Base-by-base conservation (phyloP, 2,113 vertebrate genomes). In the Marmota flaviventris region DNA sequence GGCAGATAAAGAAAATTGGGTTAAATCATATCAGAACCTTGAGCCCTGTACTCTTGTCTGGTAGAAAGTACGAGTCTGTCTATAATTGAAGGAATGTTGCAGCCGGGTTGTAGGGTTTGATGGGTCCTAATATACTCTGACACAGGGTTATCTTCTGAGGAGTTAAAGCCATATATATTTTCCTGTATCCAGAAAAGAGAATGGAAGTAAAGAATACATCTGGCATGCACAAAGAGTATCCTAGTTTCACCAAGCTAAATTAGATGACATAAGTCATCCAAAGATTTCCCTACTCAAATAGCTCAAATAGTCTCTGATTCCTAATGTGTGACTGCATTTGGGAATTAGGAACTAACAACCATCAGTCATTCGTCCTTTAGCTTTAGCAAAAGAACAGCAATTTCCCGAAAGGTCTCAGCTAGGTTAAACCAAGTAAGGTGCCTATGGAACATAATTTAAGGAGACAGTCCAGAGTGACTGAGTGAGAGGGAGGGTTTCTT, bases 1-100 rank as follows among this genome's bases (percentile, higher is more conserved):
- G 77, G 70, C 39, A 86, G 42, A 75, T 85, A 94, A 97, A 81
- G 79, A 56, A 94, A 97, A 78, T 61, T 85, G 73, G 90, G 78
- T 88, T 42, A 81, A 91, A 67, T 82, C 24, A 42, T 20, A 88
- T 65, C 42, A 77, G 69, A 96, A 67, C 11, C n/a, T 72, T 85
- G 70, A 89, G 58, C 45, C 63, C 16, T 91, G 5, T 77, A 11
- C 32, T 42, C 37, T 56, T 73, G 22, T 53, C 58, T 72, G 58
- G 32, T 27, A 67, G 89, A 91, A 96, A 96, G 61, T 37, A 94
- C 65, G 84, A 81, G 53, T 63, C 14, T 95, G 34, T 83, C 29
- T 87, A 7, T 69, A 92, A 39, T 8, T 39, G 18, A 75, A 81
- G 8, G 34, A 12, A 76, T 84, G 7, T 32, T 94, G 61, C 51